Percentiles rank a stretch among this genome's conserved stretches.
phyloP scores from a whole-genome alignment of 2,888 invertebrate species.

The Microctonus aethiopoides region DNA sequence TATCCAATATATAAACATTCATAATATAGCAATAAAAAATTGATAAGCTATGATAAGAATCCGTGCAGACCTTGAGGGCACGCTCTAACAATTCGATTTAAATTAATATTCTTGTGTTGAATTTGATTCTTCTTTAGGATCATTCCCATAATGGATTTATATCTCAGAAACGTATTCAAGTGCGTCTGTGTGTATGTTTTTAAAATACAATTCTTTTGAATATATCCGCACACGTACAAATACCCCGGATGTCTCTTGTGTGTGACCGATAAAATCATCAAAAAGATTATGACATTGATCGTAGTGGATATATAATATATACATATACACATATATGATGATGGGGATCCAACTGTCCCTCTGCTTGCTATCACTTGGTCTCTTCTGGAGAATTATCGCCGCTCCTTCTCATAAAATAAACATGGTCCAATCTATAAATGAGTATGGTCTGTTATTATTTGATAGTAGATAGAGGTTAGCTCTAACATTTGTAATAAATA shows the following conservation, averaged over 20 bases:
- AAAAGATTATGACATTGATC: background rate
- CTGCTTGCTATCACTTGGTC: background rate
- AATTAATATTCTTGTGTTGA: background rate
- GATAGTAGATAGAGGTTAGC: too few species aligned
- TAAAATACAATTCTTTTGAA: background rate
- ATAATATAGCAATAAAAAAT: constrained; percentile 16
- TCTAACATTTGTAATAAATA: too few species aligned
- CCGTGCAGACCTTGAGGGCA: constrained; percentile 29
- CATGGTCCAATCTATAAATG: constrained; percentile 28
- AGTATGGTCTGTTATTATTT: too few species aligned
- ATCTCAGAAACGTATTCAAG: too few species aligned
- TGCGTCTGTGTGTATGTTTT: background rate
- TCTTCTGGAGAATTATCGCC: background rate
- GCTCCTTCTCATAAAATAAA: constrained; percentile 27
- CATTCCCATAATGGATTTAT: background rate
- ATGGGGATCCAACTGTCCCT: background rate
- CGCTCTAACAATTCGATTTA: constrained; percentile 24
- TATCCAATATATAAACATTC: constrained; percentile 21
- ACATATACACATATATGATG: too few species aligned
- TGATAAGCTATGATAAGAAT: constrained; percentile 41
- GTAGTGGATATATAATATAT: too few species aligned
- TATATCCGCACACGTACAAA: background rate
- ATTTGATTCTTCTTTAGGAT: background rate
- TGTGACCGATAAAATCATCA: background rate
- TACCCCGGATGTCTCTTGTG: background rate